phyloP scores from a whole-genome alignment of 2,797 vertebrate genomes.

The Cheirogaleus major region DNA sequence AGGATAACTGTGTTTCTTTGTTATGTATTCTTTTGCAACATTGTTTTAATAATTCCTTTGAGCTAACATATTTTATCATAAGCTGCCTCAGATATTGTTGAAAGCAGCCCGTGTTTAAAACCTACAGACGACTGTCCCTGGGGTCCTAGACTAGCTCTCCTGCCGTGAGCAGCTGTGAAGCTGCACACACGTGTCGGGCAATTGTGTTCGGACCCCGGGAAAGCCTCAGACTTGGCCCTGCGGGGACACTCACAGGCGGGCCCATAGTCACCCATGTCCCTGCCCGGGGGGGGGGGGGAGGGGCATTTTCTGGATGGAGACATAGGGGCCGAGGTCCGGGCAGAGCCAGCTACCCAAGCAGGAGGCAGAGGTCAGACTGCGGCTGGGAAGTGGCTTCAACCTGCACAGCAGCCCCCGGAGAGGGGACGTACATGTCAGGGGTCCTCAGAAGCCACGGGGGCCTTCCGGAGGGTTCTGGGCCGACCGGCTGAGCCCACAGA shows the following conservation, averaged over 20 bases:
- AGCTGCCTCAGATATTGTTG: not conserved
- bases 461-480: not conserved
- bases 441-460: not conserved
- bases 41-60: constrained; percentile 47
- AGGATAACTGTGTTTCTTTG: not conserved
- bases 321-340: not conserved
- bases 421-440: too few species aligned
- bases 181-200: fast-evolving
- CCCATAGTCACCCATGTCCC: fast-evolving
- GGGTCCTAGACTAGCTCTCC: not conserved
- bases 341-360: not conserved
- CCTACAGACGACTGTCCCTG: not conserved
- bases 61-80: constrained; percentile 9
- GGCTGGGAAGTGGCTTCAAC: not conserved
- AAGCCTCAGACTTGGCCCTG: not conserved
- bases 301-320: not conserved
- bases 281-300: too few species aligned
- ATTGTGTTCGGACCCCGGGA: not conserved
- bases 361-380: not conserved
- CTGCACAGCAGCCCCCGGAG: not conserved
- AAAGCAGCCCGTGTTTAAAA: not conserved
- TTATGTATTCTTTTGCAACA: not conserved
- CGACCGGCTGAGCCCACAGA: too few species aligned
- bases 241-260: fast-evolving
- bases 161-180: not conserved